Conservation (phyloP, 2,888 invertebrate genomes). For the Pyrochroa serraticornis region DNA sequence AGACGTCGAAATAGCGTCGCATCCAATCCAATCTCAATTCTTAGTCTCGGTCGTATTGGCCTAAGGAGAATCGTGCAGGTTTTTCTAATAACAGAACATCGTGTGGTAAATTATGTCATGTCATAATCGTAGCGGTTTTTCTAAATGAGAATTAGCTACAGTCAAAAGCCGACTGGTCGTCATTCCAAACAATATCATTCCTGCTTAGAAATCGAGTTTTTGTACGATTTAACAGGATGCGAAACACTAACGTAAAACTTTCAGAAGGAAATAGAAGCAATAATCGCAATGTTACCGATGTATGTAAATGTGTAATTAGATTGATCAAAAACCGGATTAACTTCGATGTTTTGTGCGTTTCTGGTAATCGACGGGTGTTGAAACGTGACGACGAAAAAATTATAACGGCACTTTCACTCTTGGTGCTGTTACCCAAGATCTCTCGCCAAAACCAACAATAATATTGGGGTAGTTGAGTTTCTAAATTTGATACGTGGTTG, state of each 20-base stretch:
- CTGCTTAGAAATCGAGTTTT: not conserved
- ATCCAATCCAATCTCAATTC: slow-evolving; percentile 3
- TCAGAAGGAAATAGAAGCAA: slow-evolving; percentile 3
- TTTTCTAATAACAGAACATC: slow-evolving; percentile 36
- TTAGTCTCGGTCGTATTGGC: slow-evolving; percentile 28
- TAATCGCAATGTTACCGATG: slow-evolving; percentile 1
- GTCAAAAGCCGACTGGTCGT: slow-evolving; percentile 26
- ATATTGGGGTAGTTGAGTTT: too few species aligned
- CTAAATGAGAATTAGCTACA: slow-evolving; percentile 35
- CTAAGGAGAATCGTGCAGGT: slow-evolving; percentile 34
- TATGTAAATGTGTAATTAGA: slow-evolving; percentile 1
- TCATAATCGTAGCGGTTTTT: slow-evolving; percentile 40
- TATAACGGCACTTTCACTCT: slow-evolving; percentile 4
- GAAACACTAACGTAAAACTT: not conserved
- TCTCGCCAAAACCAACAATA: too few species aligned
- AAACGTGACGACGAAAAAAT: slow-evolving; percentile 5
- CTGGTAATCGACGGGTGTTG: slow-evolving; percentile 7
- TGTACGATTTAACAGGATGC: not conserved
- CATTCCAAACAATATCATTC: too few species aligned
- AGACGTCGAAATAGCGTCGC: not conserved
- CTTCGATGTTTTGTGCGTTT: slow-evolving; percentile 1
- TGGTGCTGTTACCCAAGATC: not conserved
- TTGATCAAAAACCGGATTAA: slow-evolving; percentile 7
- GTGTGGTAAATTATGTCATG: slow-evolving; percentile 38
- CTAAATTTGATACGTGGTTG: too few species aligned